Evolutionary conservation across 2,888 invertebrate genomes (phyloP).

Genomic region (Agrochola lychnidis): DNA sequence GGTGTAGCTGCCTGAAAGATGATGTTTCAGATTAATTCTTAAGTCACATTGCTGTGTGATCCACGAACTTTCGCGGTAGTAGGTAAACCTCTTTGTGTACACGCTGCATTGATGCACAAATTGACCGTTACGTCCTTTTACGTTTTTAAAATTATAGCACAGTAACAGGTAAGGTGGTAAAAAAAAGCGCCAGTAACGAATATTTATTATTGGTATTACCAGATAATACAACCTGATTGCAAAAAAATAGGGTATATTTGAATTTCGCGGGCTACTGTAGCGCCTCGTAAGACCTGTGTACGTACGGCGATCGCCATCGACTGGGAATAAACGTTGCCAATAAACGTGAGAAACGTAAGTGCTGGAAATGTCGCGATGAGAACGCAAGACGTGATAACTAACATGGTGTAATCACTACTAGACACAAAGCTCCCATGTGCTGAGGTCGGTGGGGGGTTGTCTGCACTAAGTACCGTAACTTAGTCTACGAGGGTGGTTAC

Average conservation of each 20-base stretch:
- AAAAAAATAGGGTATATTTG: too few relatives aligned
- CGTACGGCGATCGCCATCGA: background rate
- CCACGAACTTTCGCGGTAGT: background rate
- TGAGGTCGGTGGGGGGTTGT: background rate
- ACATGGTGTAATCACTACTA: background rate
- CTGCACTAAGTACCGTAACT: too few relatives aligned
- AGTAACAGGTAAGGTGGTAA: too few relatives aligned
- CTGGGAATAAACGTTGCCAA: background rate
- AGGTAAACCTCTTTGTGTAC: too few relatives aligned
- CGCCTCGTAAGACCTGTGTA: constrained; percentile 6
- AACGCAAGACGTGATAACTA: constrained; percentile 8
- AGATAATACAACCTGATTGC: too few relatives aligned
- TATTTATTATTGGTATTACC: too few relatives aligned
- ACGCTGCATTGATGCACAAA: background rate
- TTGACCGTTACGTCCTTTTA: too few relatives aligned
- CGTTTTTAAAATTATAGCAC: too few relatives aligned
- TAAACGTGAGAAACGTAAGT: constrained; percentile 17
- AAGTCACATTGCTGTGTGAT: background rate
- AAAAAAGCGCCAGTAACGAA: too few relatives aligned
- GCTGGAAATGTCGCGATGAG: constrained; percentile 13
- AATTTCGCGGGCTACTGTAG: too few relatives aligned
- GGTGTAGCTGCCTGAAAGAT: constrained; percentile 45
- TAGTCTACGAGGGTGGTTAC: too few relatives aligned
- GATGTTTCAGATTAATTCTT: constrained; percentile 4
- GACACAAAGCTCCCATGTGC: background rate